These are phyloP conservation scores for Todiramphus chloris DNA, from an alignment of 2,113 vertebrate genomes.

Conservation along the genomic window DNA sequence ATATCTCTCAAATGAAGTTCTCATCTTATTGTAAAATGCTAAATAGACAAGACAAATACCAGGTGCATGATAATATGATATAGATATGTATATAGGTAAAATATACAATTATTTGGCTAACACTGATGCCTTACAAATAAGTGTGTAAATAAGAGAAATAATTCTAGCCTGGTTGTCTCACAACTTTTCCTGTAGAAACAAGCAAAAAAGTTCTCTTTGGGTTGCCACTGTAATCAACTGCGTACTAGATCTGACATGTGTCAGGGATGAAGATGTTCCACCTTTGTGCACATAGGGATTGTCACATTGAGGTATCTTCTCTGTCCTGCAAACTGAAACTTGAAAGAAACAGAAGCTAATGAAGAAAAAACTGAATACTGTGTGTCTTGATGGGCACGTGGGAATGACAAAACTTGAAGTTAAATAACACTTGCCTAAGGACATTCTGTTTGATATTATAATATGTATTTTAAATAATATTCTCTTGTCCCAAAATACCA, in stretches of 20 bases:
- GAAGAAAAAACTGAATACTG: neutral
- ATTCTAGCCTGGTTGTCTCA: neutral
- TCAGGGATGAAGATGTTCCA: neutral
- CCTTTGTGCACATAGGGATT: neutral
- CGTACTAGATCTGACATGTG: neutral
- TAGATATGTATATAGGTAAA: neutral
- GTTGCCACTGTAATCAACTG: neutral
- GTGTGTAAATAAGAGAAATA: neutral
- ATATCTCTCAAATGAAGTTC: neutral
- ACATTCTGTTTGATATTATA: neutral
- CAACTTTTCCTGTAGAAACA: neutral
- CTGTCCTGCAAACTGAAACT: neutral
- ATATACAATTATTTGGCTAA: neutral
- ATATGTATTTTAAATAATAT: neutral
- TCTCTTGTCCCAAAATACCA: neutral
- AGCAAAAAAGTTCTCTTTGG: neutral
- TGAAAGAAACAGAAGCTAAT: neutral
- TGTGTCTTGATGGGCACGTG: neutral
- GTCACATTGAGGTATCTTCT: neutral
- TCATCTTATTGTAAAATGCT: neutral
- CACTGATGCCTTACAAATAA: neutral
- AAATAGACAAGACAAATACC: neutral
- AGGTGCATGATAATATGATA: neutral
- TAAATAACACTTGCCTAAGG: neutral
- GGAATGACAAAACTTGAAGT: neutral